A percentile compares a stretch with the other conserved stretches of the same genome.
These are phyloP conservation scores for Tetheella fluctuosa DNA, from an alignment of 2,888 invertebrate genomes.

Conservation along the genomic window DNA sequence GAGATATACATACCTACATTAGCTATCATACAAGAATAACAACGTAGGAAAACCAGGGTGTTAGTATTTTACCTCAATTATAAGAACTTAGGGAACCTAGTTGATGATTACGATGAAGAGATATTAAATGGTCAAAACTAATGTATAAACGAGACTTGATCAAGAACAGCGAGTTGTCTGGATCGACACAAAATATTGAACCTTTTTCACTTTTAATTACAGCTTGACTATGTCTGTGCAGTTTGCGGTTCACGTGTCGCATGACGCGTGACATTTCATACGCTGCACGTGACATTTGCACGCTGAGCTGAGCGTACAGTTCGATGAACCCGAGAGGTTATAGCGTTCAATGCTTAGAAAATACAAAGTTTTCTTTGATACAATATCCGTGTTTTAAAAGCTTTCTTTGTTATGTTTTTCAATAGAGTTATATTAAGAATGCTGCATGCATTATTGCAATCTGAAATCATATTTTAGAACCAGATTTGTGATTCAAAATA, in stretches of 20 bases:
- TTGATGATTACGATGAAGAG: too few species aligned
- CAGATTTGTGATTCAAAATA: too few species aligned
- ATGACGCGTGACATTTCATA: slow-evolving; percentile 12
- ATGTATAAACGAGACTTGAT: not conserved
- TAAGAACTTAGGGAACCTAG: too few species aligned
- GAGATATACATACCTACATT: too few species aligned
- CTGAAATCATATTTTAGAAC: too few species aligned
- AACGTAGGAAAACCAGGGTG: too few species aligned
- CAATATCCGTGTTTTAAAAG: not conserved
- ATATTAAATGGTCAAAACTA: not conserved
- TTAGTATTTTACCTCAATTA: too few species aligned
- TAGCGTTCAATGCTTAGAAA: not conserved
- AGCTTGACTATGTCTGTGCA: slow-evolving; percentile 9
- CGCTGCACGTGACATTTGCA: not conserved
- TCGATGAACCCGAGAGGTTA: slow-evolving; percentile 4
- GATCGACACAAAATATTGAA: not conserved
- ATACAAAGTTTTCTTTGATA: not conserved
- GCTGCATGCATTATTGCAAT: too few species aligned
- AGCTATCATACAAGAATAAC: too few species aligned
- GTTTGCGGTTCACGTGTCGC: slow-evolving; percentile 25
- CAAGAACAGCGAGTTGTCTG: not conserved
- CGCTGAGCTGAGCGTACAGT: slow-evolving; percentile 1
- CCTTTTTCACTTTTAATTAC: slow-evolving; percentile 19
- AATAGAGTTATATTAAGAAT: too few species aligned
- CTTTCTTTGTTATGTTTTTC: too few species aligned